These are phyloP conservation scores for Sarcophaga carnaria DNA, from an alignment of 2,888 invertebrate genomes.

Conservation along the genomic window DNA sequence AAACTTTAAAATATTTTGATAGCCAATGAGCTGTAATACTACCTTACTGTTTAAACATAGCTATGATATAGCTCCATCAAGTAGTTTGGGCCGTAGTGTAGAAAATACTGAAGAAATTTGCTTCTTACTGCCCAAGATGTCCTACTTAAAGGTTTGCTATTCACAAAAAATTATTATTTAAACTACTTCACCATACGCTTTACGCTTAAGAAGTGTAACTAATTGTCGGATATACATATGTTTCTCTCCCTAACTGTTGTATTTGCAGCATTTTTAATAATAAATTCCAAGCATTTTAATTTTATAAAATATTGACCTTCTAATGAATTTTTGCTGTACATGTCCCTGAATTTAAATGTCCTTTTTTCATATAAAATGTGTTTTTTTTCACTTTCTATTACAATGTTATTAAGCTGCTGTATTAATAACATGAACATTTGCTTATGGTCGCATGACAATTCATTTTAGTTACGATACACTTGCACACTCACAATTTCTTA, in stretches of 20 bases:
- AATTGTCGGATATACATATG: no score
- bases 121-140: no score
- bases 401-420: not conserved
- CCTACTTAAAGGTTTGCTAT: no score
- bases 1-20: no score
- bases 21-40: no score
- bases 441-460: conserved; percentile 15
- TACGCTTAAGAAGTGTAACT: no score
- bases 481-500: not conserved
- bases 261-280: not conserved
- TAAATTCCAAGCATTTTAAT: not conserved
- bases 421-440: not conserved
- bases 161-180: no score
- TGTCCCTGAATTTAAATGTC: conserved; percentile 46
- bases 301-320: conserved; percentile 29
- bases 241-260: no score
- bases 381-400: conserved; percentile 11
- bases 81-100: accelerated
- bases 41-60: no score
- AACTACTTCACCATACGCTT: no score
- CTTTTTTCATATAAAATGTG: conserved; percentile 36
- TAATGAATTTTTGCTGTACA: conserved; percentile 27
- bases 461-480: not conserved
- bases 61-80: no score
- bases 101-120: no score